Evolutionary conservation across 1,140 invertebrate genomes (phyloP).

Genomic region (Lasioglossum baleicum): DNA sequence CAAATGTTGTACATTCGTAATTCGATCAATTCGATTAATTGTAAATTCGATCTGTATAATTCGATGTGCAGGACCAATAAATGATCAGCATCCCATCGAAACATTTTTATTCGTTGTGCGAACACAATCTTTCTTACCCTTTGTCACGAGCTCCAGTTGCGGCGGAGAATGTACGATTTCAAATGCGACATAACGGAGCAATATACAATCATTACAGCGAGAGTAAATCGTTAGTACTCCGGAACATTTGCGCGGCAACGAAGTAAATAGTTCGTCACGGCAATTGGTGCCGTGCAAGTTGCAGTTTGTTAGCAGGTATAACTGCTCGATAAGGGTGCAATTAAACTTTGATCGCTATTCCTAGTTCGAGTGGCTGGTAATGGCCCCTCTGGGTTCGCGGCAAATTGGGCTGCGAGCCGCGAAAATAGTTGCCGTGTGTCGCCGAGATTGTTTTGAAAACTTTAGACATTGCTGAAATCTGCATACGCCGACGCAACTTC

Average conservation of each 20-base stretch:
- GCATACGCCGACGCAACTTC: constrained; percentile 19
- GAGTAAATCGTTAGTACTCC: constrained; percentile 12
- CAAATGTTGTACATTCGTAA: neutral
- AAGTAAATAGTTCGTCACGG: constrained; percentile 54
- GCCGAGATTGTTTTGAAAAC: constrained; percentile 45
- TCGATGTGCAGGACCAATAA: constrained; percentile 58
- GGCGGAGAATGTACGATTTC: neutral
- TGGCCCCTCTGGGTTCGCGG: constrained; percentile 54
- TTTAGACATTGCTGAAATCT: constrained; percentile 49
- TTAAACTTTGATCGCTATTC: constrained; percentile 70
- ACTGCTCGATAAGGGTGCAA: constrained; percentile 69
- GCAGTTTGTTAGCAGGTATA: constrained; percentile 64
- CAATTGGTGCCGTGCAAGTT: constrained; percentile 51
- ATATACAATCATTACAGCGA: neutral
- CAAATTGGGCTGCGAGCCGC: constrained; percentile 53
- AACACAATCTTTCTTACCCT: neutral
- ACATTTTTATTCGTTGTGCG: neutral
- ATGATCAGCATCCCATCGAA: constrained; percentile 25
- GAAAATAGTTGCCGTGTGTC: constrained; percentile 53
- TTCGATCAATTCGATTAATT: no score
- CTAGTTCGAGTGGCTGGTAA: constrained; percentile 64
- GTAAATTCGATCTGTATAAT: constrained; percentile 21
- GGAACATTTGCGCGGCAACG: constrained; percentile 24
- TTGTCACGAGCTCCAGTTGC: neutral
- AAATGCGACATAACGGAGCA: neutral